Percentiles rank a stretch among this genome's conserved stretches.
phyloP scores from a whole-genome alignment of 2,888 invertebrate genomes.

The Argynnis bischoffii region DNA sequence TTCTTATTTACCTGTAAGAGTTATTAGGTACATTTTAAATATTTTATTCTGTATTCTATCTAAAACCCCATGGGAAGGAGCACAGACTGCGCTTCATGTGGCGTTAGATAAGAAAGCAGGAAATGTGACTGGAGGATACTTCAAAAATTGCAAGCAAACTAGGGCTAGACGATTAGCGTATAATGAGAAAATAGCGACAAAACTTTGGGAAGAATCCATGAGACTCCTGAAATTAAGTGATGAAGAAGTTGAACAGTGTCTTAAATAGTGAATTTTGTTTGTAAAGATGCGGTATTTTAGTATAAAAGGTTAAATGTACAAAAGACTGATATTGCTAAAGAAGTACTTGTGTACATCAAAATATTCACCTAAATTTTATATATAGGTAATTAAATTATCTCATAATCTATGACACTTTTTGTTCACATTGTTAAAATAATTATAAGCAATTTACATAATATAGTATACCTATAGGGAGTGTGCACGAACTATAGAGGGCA shows the following conservation, averaged over 20 bases:
- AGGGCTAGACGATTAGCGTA: conserved; percentile 59
- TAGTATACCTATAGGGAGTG: too few relatives aligned
- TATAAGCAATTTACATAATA: too few relatives aligned
- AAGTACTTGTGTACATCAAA: too few relatives aligned
- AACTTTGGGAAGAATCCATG: conserved; percentile 47
- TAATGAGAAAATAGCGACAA: conserved; percentile 69
- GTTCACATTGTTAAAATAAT: too few relatives aligned
- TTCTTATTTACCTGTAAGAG: conserved; percentile 73
- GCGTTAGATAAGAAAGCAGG: conserved; percentile 85
- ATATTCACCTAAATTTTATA: too few relatives aligned
- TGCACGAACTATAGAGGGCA: too few relatives aligned
- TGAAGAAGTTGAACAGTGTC: conserved; percentile 10
- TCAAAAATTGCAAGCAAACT: conserved; percentile 83
- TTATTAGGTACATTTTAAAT: conserved; percentile 73
- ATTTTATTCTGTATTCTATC: conserved; percentile 57
- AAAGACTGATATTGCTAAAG: too few relatives aligned
- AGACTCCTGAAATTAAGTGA: conserved; percentile 28
- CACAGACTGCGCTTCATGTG: conserved; percentile 86
- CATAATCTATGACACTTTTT: too few relatives aligned
- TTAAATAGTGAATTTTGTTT: background rate
- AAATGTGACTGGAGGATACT: conserved; percentile 86
- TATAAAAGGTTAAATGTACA: too few relatives aligned
- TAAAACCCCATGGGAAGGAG: conserved; percentile 48
- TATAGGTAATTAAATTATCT: too few relatives aligned
- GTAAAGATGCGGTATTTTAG: background rate